Evolutionary conservation across 2,797 vertebrate species (phyloP).

Genomic region (Microctenopoma stevenorrisi): DNA sequence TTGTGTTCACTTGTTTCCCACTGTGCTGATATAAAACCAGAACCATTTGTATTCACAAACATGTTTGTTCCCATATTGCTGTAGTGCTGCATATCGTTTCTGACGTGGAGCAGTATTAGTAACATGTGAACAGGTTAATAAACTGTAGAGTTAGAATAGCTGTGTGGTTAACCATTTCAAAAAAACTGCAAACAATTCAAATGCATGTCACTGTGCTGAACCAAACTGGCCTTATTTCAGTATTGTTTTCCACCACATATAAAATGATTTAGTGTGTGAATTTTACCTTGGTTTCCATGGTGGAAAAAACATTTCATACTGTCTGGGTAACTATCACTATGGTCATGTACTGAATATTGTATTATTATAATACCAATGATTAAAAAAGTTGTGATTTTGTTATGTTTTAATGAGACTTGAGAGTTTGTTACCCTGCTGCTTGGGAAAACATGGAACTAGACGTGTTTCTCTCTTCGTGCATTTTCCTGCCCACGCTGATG

Average conservation of each 20-base stretch:
- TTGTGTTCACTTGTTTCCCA: not conserved
- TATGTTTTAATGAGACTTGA: not conserved
- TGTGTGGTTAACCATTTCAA: slow-evolving; percentile 28
- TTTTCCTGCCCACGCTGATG: no score
- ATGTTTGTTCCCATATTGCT: slow-evolving; percentile 12
- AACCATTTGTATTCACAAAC: not conserved
- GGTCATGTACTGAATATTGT: no score
- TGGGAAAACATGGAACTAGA: no score
- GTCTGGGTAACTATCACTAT: no score
- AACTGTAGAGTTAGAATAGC: slow-evolving; percentile 2
- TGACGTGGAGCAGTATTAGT: not conserved
- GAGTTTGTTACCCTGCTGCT: no score
- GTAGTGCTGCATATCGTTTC: slow-evolving; percentile 1
- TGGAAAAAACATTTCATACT: no score
- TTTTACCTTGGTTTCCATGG: not conserved
- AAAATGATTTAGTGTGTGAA: not conserved
- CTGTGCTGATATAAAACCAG: not conserved
- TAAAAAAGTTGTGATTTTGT: not conserved
- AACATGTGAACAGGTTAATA: slow-evolving; percentile 4
- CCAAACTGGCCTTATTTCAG: not conserved
- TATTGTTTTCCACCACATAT: slow-evolving; percentile 1
- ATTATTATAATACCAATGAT: not conserved
- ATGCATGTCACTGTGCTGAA: slow-evolving; percentile 41
- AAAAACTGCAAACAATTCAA: slow-evolving; percentile 16
- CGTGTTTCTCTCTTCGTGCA: no score